These are phyloP conservation scores for Brachionichthys hirsutus DNA, from an alignment of 2,113 vertebrate genomes.

Conservation along the genomic window DNA sequence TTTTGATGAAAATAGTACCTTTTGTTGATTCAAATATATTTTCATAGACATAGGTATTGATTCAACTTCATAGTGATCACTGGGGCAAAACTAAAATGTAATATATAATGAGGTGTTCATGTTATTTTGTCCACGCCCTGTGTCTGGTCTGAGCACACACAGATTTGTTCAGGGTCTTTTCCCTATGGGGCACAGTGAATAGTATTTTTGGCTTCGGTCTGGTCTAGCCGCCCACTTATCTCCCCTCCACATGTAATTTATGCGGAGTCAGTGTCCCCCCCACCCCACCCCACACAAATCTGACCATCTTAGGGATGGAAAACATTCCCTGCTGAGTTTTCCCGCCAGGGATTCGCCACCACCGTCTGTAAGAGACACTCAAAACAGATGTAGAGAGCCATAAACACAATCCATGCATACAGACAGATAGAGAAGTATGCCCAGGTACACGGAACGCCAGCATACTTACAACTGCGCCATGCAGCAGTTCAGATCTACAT, in stretches of 20 bases:
- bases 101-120: not conserved
- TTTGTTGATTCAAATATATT: not conserved
- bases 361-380: conserved; percentile 56
- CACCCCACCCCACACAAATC: conserved; percentile 54
- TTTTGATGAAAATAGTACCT: not conserved
- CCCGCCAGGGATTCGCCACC: conserved; percentile 40
- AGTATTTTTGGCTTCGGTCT: conserved; percentile 35
- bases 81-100: not conserved
- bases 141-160: conserved; percentile 13
- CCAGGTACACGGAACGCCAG: not conserved
- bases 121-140: conserved; percentile 20
- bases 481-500: not conserved
- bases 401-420: conserved; percentile 49
- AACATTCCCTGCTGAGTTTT: conserved; percentile 67
- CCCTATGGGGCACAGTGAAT: conserved; percentile 26
- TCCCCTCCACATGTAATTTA: conserved; percentile 62
- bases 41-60: not conserved
- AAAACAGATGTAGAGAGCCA: conserved; percentile 34
- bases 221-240: conserved; percentile 58
- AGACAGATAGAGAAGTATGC: conserved; percentile 31
- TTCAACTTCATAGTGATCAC: not conserved
- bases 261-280: conserved; percentile 46
- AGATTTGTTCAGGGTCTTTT: conserved; percentile 44
- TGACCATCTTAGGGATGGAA: conserved; percentile 80
- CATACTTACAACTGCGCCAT: conserved; percentile 8